Percentiles rank a stretch among this genome's conserved stretches.
These are phyloP conservation scores for Idaea dimidiata DNA, from an alignment of 2,888 invertebrate genomes.

Conservation along the genomic window DNA sequence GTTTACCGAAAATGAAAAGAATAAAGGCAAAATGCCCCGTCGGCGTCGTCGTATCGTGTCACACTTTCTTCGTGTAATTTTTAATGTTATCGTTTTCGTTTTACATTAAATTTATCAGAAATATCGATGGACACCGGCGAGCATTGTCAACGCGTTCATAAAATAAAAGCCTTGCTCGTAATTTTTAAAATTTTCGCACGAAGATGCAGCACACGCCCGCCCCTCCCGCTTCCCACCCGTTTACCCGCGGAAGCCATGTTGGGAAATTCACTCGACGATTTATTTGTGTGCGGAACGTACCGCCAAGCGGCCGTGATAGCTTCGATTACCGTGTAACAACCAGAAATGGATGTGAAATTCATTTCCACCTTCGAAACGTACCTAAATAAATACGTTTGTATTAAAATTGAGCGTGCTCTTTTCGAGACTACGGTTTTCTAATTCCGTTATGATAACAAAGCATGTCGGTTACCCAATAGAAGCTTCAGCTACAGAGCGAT, in stretches of 20 bases:
- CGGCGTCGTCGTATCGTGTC: constrained; percentile 8
- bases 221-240: constrained; percentile 50
- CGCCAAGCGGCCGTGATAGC: constrained; percentile 42
- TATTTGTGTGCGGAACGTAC: constrained; percentile 63
- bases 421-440: constrained; percentile 62
- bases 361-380: constrained; percentile 38
- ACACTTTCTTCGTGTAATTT: constrained; percentile 35
- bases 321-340: constrained; percentile 47
- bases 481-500: constrained; percentile 69
- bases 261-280: constrained; percentile 72
- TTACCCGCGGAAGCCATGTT: constrained; percentile 70
- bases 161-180: constrained; percentile 53
- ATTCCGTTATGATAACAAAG: constrained; percentile 76
- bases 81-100: constrained; percentile 38
- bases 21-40: constrained; percentile 14
- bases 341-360: constrained; percentile 49
- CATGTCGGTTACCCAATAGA: constrained; percentile 73
- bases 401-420: constrained; percentile 46
- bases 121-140: constrained; percentile 34
- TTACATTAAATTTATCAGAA: constrained; percentile 39
- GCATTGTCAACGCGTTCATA: constrained; percentile 49
- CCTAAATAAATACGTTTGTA: constrained; percentile 23
- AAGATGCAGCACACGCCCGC: constrained; percentile 50
- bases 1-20: constrained; percentile 7
- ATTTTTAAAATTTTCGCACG: constrained; percentile 64